Conservation (phyloP, 2,888 invertebrate genomes). For the Orthosia gothica region DNA sequence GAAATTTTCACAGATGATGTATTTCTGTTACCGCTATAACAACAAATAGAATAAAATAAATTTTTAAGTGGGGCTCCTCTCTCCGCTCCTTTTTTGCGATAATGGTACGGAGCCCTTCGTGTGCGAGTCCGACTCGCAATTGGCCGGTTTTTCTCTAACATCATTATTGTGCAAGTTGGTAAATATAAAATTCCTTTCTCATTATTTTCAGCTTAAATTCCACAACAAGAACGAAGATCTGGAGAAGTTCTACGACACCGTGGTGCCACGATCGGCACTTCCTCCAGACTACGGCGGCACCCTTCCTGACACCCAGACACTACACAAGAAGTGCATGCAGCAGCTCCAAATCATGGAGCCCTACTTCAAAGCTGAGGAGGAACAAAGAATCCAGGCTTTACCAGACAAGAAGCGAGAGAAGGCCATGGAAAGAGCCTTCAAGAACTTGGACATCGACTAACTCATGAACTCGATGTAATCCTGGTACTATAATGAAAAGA, state of each 20-base stretch:
- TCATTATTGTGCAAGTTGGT: conserved; percentile 1
- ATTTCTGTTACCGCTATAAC: no score
- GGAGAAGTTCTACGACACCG: conserved; percentile 90
- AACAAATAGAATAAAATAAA: no score
- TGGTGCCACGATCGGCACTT: conserved; percentile 90
- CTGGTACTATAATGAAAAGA: conserved; percentile 51
- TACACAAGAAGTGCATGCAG: conserved; percentile 86
- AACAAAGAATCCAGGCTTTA: conserved; percentile 83
- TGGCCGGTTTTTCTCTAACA: not conserved
- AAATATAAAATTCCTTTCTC: not conserved
- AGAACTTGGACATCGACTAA: conserved; percentile 94
- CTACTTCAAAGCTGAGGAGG: conserved; percentile 86
- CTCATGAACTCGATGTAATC: conserved; percentile 8
- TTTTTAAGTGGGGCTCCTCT: no score
- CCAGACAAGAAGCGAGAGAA: conserved; percentile 87
- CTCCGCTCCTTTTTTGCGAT: no score
- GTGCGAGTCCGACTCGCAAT: no score
- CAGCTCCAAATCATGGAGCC: conserved; percentile 80
- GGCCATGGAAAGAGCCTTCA: conserved; percentile 94
- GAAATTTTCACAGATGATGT: no score
- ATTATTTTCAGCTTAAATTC: conserved; percentile 91
- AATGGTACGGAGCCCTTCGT: no score
- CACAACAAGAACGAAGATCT: conserved; percentile 91
- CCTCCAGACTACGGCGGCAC: conserved; percentile 93
- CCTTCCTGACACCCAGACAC: conserved; percentile 86